Evolutionary conservation across 1,140 invertebrate genomes (phyloP), one percentile per base, ranked within the genome.

Genomic region (Stegodyphus mimosarum): DNA sequence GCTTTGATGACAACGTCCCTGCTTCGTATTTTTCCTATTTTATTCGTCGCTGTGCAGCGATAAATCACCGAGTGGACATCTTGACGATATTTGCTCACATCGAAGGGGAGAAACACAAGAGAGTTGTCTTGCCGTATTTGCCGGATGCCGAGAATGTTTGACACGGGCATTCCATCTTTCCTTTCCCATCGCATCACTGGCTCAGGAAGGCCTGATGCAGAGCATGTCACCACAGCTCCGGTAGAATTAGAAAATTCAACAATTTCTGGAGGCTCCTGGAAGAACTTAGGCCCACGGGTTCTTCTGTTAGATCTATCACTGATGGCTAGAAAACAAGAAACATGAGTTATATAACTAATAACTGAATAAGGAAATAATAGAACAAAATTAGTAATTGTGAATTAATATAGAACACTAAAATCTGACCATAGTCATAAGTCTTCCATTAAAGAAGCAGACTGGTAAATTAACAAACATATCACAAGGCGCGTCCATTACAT

Each of bases 231-330:
- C 87, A 95, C 94, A 86, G 96, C 95, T 88, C 96, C 97, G 50
- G 96, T 97, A 72, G 96, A 97, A 90, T 98, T 98, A 84, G 95
- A 96, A 91, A 98, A 98, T 90, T 97, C 96, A 69, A 98, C 93
- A 87, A 95, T 93, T 90, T 96, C 96, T 87, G 95, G 95, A 17
- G 96, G 97, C 92, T 97, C 97, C 88, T 95, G 95, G 78, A 96
- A 93, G 91, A 98, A 98, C 74, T 97, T 95, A 9, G 96, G 97
- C 89, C 96, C 97, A 95, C 96, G 53, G 33, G 33, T 33, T 33
- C 33, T 33, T 33, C 33, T 33, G 33, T 33, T 33, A 33, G 33
- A 33, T 33, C 33, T 33, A 33, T 33, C 33, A 33, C 33, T 33
- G 33, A 33, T 33, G 33, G 33, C 33, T 33, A 33, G 3, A 33